Percentiles rank a stretch among this genome's conserved stretches.
Evolutionary conservation across 2,113 vertebrate species (phyloP).

Genomic region (Leptobrachium leishanense): DNA sequence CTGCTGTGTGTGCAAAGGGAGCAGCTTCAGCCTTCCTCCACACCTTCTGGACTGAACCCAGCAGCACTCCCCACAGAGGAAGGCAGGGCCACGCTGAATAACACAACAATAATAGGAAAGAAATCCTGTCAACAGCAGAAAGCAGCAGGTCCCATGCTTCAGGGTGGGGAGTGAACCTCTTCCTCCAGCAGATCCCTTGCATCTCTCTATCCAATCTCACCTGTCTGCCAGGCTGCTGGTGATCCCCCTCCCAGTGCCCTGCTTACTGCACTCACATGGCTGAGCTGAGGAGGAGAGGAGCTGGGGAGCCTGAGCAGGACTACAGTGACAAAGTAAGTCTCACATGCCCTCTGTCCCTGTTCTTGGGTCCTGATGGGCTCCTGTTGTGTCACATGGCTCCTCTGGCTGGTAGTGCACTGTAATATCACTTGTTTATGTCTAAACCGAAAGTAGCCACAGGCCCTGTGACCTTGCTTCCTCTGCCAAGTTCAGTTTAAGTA

Average conservation of each 20-base stretch:
- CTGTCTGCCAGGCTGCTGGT: conserved; percentile 1
- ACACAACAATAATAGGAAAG: not conserved
- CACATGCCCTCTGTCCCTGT: not conserved
- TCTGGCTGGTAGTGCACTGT: not conserved
- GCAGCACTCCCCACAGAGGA: not conserved
- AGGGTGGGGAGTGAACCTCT: conserved; percentile 26
- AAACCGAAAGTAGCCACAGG: not conserved
- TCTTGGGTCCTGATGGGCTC: not conserved
- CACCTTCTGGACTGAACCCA: not conserved
- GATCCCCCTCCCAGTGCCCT: not conserved
- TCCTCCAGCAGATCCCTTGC: not conserved
- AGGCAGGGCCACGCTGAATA: not conserved
- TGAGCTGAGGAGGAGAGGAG: conserved; percentile 56
- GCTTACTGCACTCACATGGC: conserved; percentile 43
- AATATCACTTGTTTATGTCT: not conserved
- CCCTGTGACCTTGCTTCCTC: too few relatives aligned
- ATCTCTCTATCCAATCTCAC: conserved; percentile 8
- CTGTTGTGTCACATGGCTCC: not conserved
- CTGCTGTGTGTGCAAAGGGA: not conserved
- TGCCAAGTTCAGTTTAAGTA: too few relatives aligned
- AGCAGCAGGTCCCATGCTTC: conserved; percentile 16
- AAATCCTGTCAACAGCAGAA: too few relatives aligned
- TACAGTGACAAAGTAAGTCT: conserved; percentile 60
- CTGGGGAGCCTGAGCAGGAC: conserved; percentile 59
- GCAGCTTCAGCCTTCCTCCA: not conserved